Percentiles rank a stretch among this genome's conserved stretches.
These are phyloP conservation scores for Euphonia xanthogaster DNA, from an alignment of 2,797 vertebrate species.

Conservation along the genomic window DNA sequence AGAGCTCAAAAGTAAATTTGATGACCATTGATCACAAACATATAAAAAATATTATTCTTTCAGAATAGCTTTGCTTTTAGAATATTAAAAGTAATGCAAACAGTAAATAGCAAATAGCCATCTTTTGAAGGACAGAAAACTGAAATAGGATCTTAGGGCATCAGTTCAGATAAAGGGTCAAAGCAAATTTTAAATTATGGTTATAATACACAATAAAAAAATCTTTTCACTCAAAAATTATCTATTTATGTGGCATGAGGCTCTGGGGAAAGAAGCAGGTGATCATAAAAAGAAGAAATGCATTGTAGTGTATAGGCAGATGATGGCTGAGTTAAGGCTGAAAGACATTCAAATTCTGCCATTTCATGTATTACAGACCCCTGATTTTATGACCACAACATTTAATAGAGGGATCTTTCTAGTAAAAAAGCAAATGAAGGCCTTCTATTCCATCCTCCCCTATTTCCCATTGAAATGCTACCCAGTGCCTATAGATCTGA, in stretches of 20 bases:
- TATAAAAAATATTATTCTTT: not conserved
- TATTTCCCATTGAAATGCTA: conserved; percentile 17
- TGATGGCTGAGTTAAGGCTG: not conserved
- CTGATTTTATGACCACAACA: not conserved
- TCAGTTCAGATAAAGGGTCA: not conserved
- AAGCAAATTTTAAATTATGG: not conserved
- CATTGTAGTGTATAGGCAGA: not conserved
- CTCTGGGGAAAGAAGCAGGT: not conserved
- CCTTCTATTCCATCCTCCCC: not conserved
- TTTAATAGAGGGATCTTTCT: not conserved
- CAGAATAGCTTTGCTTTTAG: not conserved
- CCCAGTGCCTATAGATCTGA: not conserved
- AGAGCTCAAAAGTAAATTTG: not conserved
- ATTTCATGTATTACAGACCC: not conserved
- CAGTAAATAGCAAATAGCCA: not conserved
- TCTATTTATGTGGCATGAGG: not conserved
- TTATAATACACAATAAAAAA: not conserved
- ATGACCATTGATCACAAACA: accelerated
- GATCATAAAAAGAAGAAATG: not conserved
- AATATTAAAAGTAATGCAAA: not conserved
- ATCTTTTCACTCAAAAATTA: not conserved
- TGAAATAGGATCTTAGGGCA: not conserved
- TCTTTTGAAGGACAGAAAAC: not conserved
- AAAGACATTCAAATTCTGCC: not conserved
- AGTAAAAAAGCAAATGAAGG: not conserved